Percentiles rank a stretch among this genome's conserved stretches.
Conservation (phyloP, 2,113 vertebrate genomes). For the Gambusia affinis region DNA sequence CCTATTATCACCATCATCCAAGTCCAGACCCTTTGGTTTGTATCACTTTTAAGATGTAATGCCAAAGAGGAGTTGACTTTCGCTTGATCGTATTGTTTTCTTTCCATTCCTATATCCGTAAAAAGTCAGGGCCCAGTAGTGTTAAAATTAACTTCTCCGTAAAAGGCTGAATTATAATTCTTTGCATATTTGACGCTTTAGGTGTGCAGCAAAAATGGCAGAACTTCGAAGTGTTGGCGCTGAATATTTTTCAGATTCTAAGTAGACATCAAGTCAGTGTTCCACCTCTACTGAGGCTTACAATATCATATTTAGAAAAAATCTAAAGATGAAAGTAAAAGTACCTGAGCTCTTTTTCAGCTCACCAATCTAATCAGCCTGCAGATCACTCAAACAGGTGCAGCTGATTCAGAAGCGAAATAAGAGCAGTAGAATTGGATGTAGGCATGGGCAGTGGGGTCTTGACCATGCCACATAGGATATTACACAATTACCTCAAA, state of each 20-base stretch:
- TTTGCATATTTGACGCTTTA: too few species aligned
- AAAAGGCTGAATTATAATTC: neutral
- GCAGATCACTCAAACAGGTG: conserved; percentile 2
- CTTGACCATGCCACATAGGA: too few species aligned
- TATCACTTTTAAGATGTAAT: neutral
- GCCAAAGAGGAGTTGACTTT: neutral
- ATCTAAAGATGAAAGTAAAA: neutral
- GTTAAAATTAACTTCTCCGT: neutral
- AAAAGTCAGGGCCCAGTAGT: neutral
- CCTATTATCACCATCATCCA: conserved; percentile 18
- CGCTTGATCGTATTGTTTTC: neutral
- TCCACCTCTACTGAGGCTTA: neutral
- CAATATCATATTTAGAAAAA: neutral
- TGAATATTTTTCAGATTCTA: neutral
- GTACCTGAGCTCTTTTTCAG: neutral
- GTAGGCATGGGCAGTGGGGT: too few species aligned
- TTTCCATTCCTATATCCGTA: neutral
- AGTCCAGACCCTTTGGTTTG: neutral
- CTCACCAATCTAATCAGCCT: neutral
- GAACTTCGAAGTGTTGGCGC: too few species aligned
- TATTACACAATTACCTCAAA: too few species aligned
- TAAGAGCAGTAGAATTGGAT: neutral
- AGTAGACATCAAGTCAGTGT: neutral
- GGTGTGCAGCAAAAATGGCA: too few species aligned
- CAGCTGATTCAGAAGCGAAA: neutral